Percentiles rank a stretch among this genome's conserved stretches.
Conservation (phyloP, 2,888 invertebrate genomes). For the Tetanocera ferruginea region DNA sequence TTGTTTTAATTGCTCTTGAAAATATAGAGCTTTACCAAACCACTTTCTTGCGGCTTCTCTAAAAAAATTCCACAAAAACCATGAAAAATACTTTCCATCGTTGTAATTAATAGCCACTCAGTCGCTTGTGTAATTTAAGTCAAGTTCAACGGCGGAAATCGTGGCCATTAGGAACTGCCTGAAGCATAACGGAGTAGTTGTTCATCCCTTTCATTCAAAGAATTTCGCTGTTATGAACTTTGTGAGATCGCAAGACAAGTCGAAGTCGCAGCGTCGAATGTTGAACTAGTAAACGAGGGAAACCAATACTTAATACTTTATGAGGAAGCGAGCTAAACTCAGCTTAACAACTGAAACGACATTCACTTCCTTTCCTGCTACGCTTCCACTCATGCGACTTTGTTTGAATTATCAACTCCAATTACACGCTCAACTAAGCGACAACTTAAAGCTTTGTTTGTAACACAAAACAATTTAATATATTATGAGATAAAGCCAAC, state of each 20-base stretch:
- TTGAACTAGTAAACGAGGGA: not conserved
- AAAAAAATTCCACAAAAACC: too few relatives aligned
- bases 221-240: too few relatives aligned
- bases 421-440: constrained; percentile 53
- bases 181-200: not conserved
- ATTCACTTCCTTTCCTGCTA: not conserved
- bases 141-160: constrained; percentile 10
- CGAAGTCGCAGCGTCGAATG: not conserved
- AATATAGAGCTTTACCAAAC: too few relatives aligned
- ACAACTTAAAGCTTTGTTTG: not conserved
- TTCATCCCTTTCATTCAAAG: too few relatives aligned
- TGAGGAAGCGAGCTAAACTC: not conserved
- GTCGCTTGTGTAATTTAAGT: constrained; percentile 9
- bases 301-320: not conserved
- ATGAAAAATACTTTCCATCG: too few relatives aligned
- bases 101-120: too few relatives aligned
- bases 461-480: too few relatives aligned
- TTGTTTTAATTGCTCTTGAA: too few relatives aligned
- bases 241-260: not conserved
- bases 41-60: too few relatives aligned
- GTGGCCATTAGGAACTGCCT: constrained; percentile 3
- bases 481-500: too few relatives aligned
- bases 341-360: not conserved
- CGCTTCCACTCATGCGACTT: not conserved
- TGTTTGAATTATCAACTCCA: constrained; percentile 65